Evolutionary conservation across 1,140 invertebrate genomes (phyloP), one percentile per base, ranked within the genome.

Genomic region (Papilio polyxenes): DNA sequence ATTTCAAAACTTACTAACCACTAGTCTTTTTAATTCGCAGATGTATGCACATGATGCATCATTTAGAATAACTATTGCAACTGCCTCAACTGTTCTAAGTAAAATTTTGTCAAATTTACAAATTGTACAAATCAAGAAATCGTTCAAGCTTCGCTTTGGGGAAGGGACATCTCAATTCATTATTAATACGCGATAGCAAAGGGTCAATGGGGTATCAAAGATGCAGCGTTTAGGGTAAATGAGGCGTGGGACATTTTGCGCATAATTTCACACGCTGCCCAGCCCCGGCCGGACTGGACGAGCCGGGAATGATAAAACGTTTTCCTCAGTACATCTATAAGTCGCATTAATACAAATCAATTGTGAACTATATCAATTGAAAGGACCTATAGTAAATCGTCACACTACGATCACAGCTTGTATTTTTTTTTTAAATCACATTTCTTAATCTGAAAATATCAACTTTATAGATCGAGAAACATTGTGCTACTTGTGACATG

Each of bases 231-330:
- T 89, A 90, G 84, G 83, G 83, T 85, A 91, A 93, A 93, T 90
- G 91, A 92, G 85, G 87, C 91, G 91, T 90, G 87, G 89, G 89
- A 85, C 84, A 90, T 92, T 92, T 92, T 81, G 83, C 91, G 91
- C 87, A 88, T 92, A 92, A 92, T 93, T 92, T 91, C 88, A 84
- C 89, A 85, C 75, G 83, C 82, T 79, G 81, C 82, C 86, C 84
- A 44, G 59, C 77, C 51, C 40, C 9, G 10, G 44, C 49, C 44
- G 75, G 51, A 5, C 75, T 15, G 23, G 10, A 49, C 51, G 77
- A 44, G 17, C 9, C 17, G 31, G 56, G 77, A 79, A 62, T 79
- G 56, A 79, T 79, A 79, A 79, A 79, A 79, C 77, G 77, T 44
- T 79, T 79, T 15, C 53, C 53, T 6, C n/a, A 76, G 4, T 56